Conservation (phyloP, 2,888 invertebrate species). For the Stenchaetothrips biformis region DNA sequence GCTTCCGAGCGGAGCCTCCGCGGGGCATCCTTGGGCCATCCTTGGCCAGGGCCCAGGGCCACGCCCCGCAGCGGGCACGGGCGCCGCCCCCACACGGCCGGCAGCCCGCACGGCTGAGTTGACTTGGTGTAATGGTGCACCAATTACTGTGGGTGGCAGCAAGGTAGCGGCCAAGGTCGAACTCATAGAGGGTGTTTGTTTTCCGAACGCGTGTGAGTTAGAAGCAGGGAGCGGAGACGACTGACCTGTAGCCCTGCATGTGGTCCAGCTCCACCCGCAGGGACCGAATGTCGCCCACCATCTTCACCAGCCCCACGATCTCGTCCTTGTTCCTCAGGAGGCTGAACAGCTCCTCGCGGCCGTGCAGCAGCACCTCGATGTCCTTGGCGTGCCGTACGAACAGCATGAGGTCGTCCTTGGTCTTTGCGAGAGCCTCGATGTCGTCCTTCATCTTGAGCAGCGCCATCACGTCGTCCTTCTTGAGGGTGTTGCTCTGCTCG, state of each 20-base stretch:
- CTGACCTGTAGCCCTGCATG: conserved; percentile 12
- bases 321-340: not conserved
- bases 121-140: too few relatives aligned
- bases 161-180: too few relatives aligned
- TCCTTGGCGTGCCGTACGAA: conserved; percentile 1
- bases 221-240: too few relatives aligned
- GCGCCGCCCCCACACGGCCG: too few relatives aligned
- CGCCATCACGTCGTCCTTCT: not conserved
- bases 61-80: too few relatives aligned
- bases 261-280: not conserved
- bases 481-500: not conserved
- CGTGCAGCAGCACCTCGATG: not conserved
- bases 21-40: too few relatives aligned
- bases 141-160: too few relatives aligned
- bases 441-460: not conserved
- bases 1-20: too few relatives aligned
- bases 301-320: not conserved
- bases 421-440: not conserved
- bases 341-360: not conserved
- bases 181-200: too few relatives aligned
- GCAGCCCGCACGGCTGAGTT: too few relatives aligned
- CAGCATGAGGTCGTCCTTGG: not conserved
- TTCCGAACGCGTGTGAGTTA: too few relatives aligned
- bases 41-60: too few relatives aligned
- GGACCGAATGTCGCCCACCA: not conserved